Percentiles rank a stretch among this genome's conserved stretches.
Conservation (phyloP, 53 echinoderm and acorn worm species). For the Holothuria leucospilota region DNA sequence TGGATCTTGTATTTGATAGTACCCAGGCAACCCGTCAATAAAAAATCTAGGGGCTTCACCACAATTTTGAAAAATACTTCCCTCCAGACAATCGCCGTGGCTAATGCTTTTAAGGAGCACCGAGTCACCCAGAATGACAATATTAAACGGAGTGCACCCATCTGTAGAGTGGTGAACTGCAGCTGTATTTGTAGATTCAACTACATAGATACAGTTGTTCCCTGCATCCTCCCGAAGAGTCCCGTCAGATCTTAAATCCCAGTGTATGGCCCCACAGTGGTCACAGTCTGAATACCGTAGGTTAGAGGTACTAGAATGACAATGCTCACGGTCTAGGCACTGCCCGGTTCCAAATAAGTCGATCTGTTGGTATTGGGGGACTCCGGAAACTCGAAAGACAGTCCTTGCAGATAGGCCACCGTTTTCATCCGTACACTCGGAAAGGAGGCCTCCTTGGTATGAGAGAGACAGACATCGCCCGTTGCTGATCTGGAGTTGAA, state of each 20-base stretch:
- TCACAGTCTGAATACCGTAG: constrained; percentile 13
- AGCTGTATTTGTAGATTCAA: too few relatives aligned
- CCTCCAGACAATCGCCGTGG: background rate
- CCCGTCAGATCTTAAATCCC: background rate
- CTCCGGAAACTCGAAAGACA: constrained; percentile 17
- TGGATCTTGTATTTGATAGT: background rate
- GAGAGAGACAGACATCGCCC: background rate
- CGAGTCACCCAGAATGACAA: background rate
- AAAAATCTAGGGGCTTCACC: background rate
- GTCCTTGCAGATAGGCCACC: background rate
- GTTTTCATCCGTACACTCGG: constrained; percentile 3
- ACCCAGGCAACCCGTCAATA: background rate
- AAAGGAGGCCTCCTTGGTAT: background rate
- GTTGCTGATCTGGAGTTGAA: background rate
- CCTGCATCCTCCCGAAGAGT: constrained; percentile 18
- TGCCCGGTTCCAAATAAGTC: constrained; percentile 27
- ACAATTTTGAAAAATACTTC: background rate
- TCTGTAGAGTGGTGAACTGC: background rate
- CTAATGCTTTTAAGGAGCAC: background rate
- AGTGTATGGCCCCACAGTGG: constrained; percentile 34
- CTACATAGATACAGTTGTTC: constrained; percentile 14
- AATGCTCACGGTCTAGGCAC: constrained; percentile 15
- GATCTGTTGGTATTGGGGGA: constrained; percentile 11
- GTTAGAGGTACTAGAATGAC: constrained; percentile 28
- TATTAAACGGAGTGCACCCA: constrained; percentile 10